A percentile compares a stretch with the other conserved stretches of the same genome.
Evolutionary conservation across 2,113 vertebrate genomes (phyloP).

Genomic region (Sciurus niger): DNA sequence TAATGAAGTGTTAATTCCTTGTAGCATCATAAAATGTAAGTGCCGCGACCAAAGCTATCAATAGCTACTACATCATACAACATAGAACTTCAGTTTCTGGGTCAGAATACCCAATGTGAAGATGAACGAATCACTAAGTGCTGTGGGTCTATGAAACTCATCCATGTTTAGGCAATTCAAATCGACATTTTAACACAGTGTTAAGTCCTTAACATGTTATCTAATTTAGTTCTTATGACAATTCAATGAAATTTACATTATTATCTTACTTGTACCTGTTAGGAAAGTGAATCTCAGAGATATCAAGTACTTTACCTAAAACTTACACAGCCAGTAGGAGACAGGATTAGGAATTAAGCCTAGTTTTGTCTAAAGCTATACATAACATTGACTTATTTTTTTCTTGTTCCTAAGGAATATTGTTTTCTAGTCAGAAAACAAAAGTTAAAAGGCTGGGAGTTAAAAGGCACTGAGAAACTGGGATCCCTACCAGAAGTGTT

Average conservation of each 20-base stretch:
- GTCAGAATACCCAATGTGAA: background rate
- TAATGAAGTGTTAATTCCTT: background rate
- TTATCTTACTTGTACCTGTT: background rate
- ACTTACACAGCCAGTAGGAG: background rate
- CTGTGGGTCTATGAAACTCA: background rate
- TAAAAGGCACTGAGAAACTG: background rate
- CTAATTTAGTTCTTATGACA: slow-evolving; percentile 33
- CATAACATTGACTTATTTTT: background rate
- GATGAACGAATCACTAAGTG: background rate
- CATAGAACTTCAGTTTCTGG: background rate
- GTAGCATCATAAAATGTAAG: background rate
- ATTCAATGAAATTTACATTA: background rate
- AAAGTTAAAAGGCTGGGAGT: background rate
- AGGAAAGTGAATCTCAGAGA: background rate
- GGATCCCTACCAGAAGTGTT: background rate
- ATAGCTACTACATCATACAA: background rate
- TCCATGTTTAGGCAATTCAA: background rate
- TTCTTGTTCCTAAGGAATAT: background rate
- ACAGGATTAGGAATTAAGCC: background rate
- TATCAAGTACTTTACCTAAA: background rate
- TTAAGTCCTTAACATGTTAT: background rate
- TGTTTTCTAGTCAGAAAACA: background rate
- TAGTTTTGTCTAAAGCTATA: background rate
- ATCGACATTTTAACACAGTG: background rate
- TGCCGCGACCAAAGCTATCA: background rate